Base-by-base conservation (phyloP, 1,140 invertebrate genomes). In the Watersipora subatra region DNA sequence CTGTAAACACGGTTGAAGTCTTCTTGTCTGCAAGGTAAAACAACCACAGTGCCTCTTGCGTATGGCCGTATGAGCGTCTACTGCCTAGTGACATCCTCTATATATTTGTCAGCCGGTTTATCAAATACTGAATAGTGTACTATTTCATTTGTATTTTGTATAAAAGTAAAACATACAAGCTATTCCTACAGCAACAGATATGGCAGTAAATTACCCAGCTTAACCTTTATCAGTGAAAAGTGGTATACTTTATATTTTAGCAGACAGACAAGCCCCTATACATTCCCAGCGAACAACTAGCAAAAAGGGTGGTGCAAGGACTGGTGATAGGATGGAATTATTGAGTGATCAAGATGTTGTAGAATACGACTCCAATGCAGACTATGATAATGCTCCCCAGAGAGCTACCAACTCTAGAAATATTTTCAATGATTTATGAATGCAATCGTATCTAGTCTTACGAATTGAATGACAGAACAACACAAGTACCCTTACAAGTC, bases 301-400 rank as follows among this genome's bases (percentile, higher is more conserved):
- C 7, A 46, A n/a, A 12, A 7, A 12, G n/a, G 34, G 22, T 22
- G 22, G 22, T 7, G 22, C 58, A 7, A 28, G 17, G 58, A 28
- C 46, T 59, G 22, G 27, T 28, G 58, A 59, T 28, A 7, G 58
- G 7, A 28, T 59, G 17, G 58, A 59, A 28, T 22, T 59, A 17
- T 28, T 59, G 22, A 59, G 58, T 24, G 58, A 59, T 59, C 58
- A 59, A 59, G 58, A 59, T 59, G 58, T 59, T 7, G 27, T 59
- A 17, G 58, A 59, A 7, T 59, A 59, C 22, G 58, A 59, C 58
- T 17, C 58, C n/a, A 46, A 7, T 7, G n/a, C 7, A 12, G 34
- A 12, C 7, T n/a, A 46, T 46, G 34, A 46, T 46, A n/a, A n/a
- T 46, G 7, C 7, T 46, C 34, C n/a, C 34, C 34, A n/a, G 34